These are phyloP conservation scores for Threskiornis aethiopicus DNA, from an alignment of 2,797 vertebrate genomes.

Conservation along the genomic window DNA sequence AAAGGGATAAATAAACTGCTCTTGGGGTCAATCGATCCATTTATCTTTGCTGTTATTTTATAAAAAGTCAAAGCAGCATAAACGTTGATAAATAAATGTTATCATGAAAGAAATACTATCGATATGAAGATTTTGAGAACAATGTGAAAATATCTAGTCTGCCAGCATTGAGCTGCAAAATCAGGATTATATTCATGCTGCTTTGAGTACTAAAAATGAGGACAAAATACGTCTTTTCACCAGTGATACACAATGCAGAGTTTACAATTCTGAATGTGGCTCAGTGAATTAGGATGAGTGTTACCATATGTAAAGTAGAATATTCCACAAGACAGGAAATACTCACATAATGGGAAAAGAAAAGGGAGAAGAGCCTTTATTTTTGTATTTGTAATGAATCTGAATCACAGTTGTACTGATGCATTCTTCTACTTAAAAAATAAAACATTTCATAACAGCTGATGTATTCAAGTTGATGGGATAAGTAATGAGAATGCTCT, in stretches of 20 bases:
- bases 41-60: slow-evolving; percentile 83
- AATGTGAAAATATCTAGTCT: slow-evolving; percentile 9
- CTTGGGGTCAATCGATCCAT: slow-evolving; percentile 82
- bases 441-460: neutral
- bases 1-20: slow-evolving; percentile 86
- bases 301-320: neutral
- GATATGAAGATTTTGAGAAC: slow-evolving; percentile 53
- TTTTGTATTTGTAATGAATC: neutral
- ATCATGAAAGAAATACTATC: slow-evolving; percentile 72
- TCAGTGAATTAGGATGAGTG: neutral
- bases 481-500: slow-evolving; percentile 22
- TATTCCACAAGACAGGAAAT: neutral
- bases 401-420: neutral
- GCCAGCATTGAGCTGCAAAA: neutral
- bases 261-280: neutral
- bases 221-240: neutral
- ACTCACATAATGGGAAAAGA: neutral
- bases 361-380: neutral
- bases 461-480: neutral
- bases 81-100: slow-evolving; percentile 81
- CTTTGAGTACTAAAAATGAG: slow-evolving; percentile 5
- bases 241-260: neutral
- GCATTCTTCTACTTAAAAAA: neutral
- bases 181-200: slow-evolving; percentile 28
- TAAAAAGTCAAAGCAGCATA: slow-evolving; percentile 79